These are phyloP conservation scores for Pseudochirops cupreus DNA, from an alignment of 2,797 vertebrate species.

Conservation along the genomic window DNA sequence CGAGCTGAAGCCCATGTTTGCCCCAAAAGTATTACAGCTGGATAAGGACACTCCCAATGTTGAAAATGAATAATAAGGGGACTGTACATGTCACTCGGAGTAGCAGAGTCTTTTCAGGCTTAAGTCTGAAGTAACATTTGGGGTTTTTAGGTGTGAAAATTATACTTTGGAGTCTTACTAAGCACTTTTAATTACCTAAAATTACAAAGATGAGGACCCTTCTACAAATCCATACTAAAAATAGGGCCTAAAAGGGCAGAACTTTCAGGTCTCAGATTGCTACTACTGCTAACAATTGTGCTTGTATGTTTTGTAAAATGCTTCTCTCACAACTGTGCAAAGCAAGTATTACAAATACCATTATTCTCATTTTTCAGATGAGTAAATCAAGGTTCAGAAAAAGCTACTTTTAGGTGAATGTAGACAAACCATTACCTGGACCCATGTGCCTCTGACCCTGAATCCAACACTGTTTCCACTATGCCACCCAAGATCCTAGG, in stretches of 20 bases:
- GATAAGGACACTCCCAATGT: background rate
- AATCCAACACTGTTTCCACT: background rate
- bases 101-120: background rate
- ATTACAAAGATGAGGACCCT: background rate
- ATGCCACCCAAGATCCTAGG: background rate
- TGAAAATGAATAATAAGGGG: background rate
- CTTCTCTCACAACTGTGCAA: background rate
- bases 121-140: background rate
- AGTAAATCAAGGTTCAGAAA: background rate
- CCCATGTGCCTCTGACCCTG: background rate
- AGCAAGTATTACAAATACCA: background rate
- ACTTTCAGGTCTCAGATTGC: background rate
- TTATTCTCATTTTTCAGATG: background rate
- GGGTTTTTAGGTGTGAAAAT: background rate
- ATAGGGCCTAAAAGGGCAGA: background rate
- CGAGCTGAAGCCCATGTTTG: background rate
- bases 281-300: background rate
- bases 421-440: background rate
- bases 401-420: background rate
- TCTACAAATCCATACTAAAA: background rate
- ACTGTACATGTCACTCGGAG: background rate
- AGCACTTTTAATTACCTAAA: background rate
- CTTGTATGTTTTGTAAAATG: background rate
- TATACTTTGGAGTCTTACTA: background rate
- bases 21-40: background rate